Base-by-base conservation (phyloP, 2,113 vertebrate genomes). In the Upupa epops region DNA sequence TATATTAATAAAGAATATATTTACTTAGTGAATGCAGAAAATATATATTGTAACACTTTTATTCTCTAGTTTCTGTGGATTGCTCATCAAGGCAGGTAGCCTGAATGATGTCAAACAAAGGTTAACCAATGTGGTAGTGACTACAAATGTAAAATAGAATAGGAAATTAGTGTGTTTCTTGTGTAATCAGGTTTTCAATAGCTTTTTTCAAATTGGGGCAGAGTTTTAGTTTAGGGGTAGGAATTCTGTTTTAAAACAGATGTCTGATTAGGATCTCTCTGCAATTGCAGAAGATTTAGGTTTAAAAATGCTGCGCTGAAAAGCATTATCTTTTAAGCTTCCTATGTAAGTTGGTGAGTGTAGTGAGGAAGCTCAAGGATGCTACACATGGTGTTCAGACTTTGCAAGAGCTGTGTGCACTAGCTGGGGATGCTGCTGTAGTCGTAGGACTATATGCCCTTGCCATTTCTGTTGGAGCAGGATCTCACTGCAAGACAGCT, bases 271-370 rank as follows among this genome's bases (percentile, higher is more conserved):
- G 48, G 37, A 3, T 19, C 5, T n/a, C 31, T 48, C 17, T 68
- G 22, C 4, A 42, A 2, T 31, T 60, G 14, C 16, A 75, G 55
- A 51, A 32, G 7, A 24, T 17, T 5, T 4, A 52, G 12, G 25
- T 66, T 70, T 86, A 24, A 85, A 58, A 11, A 8, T 10, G 2
- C 5, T 63, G 12, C 15, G 3, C 11, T 83, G 28, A 9, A 22
- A 78, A 37, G 7, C 24, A 28, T 31, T 73, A 48, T 52, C 65
- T 74, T 70, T 69, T 66, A 86, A 7, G 8, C 29, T 76, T 72
- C 54, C 11, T 51, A 10, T 0, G 0, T 17, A 8, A 21, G 5
- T n/a, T 73, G 32, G 13, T 5, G 6, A 29, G 4, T 20, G 3
- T 13, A 51, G 21, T 9, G 9, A 3, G 10, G 25, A 74, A 49